Percentiles rank a stretch among this genome's conserved stretches.
phyloP scores from a whole-genome alignment of 2,888 invertebrate species.

The Chymomyza caudatula region DNA sequence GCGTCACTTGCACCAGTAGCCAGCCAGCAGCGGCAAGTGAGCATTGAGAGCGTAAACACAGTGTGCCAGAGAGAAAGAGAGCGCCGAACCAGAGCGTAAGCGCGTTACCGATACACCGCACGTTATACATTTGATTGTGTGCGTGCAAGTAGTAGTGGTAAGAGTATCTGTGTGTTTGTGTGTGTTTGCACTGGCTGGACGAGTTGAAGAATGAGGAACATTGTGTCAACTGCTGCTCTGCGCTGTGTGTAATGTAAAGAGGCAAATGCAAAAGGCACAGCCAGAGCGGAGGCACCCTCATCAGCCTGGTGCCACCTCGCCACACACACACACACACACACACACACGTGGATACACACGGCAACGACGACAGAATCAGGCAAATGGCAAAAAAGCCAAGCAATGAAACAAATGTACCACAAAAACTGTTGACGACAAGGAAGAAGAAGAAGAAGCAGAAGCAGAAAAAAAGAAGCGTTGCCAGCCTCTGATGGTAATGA shows the following conservation, averaged over 20 bases:
- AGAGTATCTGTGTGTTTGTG: constrained; percentile 9
- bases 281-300: constrained; percentile 17
- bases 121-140: neutral
- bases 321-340: constrained; percentile 21
- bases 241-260: constrained; percentile 59
- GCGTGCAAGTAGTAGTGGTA: neutral
- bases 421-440: constrained; percentile 67
- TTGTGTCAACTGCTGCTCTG: constrained; percentile 53
- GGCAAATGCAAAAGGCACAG: constrained; percentile 39
- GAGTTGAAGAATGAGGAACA: constrained; percentile 65
- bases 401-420: constrained; percentile 70
- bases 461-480: constrained; percentile 2
- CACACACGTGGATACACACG: constrained; percentile 32
- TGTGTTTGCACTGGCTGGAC: constrained; percentile 65
- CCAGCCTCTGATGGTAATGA: neutral
- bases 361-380: constrained; percentile 35
- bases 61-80: constrained; percentile 20
- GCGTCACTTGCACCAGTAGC: constrained; percentile 59
- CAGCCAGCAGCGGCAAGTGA: neutral
- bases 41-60: constrained; percentile 11
- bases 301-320: constrained; percentile 50
- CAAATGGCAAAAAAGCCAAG: constrained; percentile 42
- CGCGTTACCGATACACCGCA: constrained; percentile 5
- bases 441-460: constrained; percentile 27
- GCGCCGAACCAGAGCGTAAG: constrained; percentile 23